Evolutionary conservation across 1,140 invertebrate genomes (phyloP).

Genomic region (Heliconius himera): DNA sequence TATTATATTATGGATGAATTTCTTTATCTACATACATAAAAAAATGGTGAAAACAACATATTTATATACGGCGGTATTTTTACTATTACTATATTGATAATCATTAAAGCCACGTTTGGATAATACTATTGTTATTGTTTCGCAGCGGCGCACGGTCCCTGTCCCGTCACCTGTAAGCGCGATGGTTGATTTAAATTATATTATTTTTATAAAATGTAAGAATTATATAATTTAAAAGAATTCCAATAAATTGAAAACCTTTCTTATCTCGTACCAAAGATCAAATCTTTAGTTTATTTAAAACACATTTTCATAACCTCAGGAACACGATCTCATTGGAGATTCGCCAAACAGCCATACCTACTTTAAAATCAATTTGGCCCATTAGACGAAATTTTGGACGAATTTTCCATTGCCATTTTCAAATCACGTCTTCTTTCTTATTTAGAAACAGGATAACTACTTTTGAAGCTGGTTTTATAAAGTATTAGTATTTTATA

Average conservation of each 20-base stretch:
- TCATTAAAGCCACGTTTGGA: too few relatives aligned
- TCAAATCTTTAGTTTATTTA: constrained; percentile 8
- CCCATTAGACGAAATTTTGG: constrained; percentile 28
- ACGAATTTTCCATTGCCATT: constrained; percentile 19
- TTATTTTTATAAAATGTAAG: background rate
- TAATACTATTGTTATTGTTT: too few relatives aligned
- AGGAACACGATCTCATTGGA: constrained; percentile 26
- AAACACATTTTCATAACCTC: constrained; percentile 10
- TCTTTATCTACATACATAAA: too few relatives aligned
- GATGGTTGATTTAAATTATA: background rate
- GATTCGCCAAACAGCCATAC: constrained; percentile 26
- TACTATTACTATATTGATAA: too few relatives aligned
- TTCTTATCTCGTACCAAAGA: background rate
- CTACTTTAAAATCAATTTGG: constrained; percentile 33
- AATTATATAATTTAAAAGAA: background rate
- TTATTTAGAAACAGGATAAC: constrained; percentile 22
- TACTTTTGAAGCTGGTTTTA: constrained; percentile 12
- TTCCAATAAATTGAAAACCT: background rate
- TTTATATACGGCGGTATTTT: too few relatives aligned
- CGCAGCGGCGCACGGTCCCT: too few relatives aligned
- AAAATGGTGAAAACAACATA: too few relatives aligned
- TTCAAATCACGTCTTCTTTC: constrained; percentile 27
- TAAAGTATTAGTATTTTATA: background rate
- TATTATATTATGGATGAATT: too few relatives aligned
- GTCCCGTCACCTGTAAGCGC: too few relatives aligned